phyloP scores from a whole-genome alignment of 64 coral and sea anemone species.

The Astreopora myriophthalma region DNA sequence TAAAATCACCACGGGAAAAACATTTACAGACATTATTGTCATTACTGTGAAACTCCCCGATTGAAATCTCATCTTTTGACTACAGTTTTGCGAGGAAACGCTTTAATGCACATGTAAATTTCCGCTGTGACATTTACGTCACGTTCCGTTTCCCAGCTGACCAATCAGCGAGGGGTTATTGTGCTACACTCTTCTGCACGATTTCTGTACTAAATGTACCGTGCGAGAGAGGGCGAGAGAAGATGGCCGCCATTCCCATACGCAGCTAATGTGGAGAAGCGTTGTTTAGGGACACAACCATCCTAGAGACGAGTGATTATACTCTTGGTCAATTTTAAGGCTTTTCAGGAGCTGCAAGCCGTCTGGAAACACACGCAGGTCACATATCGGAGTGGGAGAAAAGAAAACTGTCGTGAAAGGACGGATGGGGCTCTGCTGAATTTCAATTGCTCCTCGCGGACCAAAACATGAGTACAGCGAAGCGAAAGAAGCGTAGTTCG shows the following conservation, averaged over 20 bases:
- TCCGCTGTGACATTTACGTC: conserved; percentile 25
- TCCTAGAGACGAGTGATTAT: neutral
- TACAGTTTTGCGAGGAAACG: neutral
- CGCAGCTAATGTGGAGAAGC: neutral
- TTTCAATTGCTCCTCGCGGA: conserved; percentile 17
- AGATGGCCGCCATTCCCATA: conserved; percentile 8
- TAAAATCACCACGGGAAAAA: neutral
- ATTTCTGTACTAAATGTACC: neutral
- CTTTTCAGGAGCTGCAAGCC: neutral
- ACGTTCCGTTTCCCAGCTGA: neutral
- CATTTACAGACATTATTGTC: neutral
- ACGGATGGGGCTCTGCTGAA: conserved; percentile 33
- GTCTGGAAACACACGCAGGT: neutral
- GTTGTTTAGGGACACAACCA: conserved; percentile 4
- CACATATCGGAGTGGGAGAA: neutral
- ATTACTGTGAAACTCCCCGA: neutral
- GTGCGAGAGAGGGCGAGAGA: neutral
- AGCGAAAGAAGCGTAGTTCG: conserved; percentile 68
- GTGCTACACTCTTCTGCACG: conserved; percentile 27
- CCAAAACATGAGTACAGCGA: conserved; percentile 61
- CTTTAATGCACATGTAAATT: conserved; percentile 13
- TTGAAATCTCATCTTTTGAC: conserved; percentile 10
- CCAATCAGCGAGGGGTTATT: conserved; percentile 30
- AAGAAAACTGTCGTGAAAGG: neutral
- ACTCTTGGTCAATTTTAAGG: neutral